Conservation (phyloP, 2,888 invertebrate genomes). For the Andrena minutula region DNA sequence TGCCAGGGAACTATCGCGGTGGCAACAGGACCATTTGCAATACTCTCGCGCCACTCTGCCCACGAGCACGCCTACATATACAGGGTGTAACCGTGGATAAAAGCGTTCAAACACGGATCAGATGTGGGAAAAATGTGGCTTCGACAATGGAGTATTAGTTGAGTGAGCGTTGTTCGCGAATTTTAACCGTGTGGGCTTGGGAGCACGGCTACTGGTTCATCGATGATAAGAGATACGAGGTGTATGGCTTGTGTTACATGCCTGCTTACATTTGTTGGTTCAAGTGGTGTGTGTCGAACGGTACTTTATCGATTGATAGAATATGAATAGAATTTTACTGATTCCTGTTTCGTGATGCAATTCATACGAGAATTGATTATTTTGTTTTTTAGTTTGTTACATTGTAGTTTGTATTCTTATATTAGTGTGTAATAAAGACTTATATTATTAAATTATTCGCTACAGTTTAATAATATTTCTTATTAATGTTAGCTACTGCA, state of each 20-base stretch:
- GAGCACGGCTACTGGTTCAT: background rate
- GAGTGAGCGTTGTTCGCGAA: background rate
- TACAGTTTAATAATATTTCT: no score
- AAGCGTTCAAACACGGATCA: background rate
- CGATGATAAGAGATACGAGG: background rate
- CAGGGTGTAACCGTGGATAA: constrained; percentile 10
- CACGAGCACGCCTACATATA: constrained; percentile 29
- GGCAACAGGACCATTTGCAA: constrained; percentile 50
- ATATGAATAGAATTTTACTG: no score
- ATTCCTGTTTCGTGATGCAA: no score
- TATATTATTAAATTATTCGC: no score
- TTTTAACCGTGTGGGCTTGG: background rate
- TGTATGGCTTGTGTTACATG: background rate
- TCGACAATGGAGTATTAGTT: background rate
- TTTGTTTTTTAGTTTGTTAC: no score
- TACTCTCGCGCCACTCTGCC: constrained; percentile 29
- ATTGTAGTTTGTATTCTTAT: no score
- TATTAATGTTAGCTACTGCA: no score
- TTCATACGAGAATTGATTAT: no score
- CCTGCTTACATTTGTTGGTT: no score
- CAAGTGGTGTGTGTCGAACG: no score
- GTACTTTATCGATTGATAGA: no score
- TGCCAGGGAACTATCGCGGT: constrained; percentile 29
- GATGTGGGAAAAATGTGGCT: constrained; percentile 9
- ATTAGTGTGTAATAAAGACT: no score